phyloP scores from a whole-genome alignment of 1,140 invertebrate species.

The Rhynchophorus ferrugineus region DNA sequence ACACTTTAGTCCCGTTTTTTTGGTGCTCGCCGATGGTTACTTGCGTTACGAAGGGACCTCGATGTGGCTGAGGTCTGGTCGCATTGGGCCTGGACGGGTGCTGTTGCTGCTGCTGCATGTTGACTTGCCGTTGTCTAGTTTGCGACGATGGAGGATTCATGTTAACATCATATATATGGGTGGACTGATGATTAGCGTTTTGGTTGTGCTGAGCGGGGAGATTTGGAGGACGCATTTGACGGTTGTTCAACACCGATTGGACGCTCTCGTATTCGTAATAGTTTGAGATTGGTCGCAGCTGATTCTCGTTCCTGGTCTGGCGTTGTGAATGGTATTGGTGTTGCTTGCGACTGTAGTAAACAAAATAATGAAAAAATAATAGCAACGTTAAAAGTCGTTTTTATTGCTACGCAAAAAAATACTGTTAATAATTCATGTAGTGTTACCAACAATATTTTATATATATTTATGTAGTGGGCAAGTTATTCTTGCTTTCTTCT shows the following conservation, averaged over 20 bases:
- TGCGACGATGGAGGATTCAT: slow-evolving; percentile 4
- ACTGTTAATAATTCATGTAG: no score
- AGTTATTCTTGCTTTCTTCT: no score
- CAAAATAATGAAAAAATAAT: not conserved
- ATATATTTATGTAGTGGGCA: no score
- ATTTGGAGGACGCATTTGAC: slow-evolving; percentile 18
- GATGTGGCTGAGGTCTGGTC: slow-evolving; percentile 19
- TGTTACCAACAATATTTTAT: no score
- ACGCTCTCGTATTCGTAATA: slow-evolving; percentile 78
- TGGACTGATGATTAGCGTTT: not conserved
- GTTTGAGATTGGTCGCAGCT: slow-evolving; percentile 64
- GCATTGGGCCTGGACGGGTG: slow-evolving; percentile 2
- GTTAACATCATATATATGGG: slow-evolving; percentile 7
- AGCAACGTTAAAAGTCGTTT: not conserved
- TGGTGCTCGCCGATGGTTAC: slow-evolving; percentile 45
- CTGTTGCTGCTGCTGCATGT: slow-evolving; percentile 14
- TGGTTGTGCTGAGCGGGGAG: slow-evolving; percentile 2
- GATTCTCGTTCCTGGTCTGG: slow-evolving; percentile 54
- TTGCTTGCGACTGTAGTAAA: slow-evolving; percentile 52
- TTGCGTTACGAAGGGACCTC: slow-evolving; percentile 52
- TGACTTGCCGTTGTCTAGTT: slow-evolving; percentile 7
- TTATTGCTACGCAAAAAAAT: no score
- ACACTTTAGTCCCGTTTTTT: slow-evolving; percentile 38
- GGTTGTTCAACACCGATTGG: slow-evolving; percentile 46
- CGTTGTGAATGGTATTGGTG: slow-evolving; percentile 72